phyloP scores from a whole-genome alignment of 1,140 invertebrate species.

The Pseudobourletiella spinata region DNA sequence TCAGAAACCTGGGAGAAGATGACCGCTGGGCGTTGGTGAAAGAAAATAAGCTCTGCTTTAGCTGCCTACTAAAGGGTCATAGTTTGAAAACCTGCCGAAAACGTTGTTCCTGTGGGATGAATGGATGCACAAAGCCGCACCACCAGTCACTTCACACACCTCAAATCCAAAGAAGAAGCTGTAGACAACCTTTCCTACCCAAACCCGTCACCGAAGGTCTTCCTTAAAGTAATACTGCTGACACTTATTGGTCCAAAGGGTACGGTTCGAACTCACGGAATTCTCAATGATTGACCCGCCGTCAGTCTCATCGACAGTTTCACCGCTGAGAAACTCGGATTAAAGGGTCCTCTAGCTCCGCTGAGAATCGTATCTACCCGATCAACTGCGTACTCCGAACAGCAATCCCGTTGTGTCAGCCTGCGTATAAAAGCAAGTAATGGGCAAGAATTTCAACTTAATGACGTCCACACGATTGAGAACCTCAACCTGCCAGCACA shows the following conservation, averaged over 20 bases:
- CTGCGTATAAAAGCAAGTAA: neutral
- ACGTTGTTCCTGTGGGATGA: neutral
- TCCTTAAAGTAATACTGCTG: slow-evolving; percentile 7
- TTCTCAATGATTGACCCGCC: slow-evolving; percentile 4
- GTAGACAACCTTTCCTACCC: neutral
- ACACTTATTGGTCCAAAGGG: slow-evolving; percentile 3
- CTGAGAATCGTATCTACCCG: neutral
- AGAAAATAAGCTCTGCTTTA: slow-evolving; percentile 5
- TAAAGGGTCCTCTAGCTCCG: neutral
- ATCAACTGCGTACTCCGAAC: neutral
- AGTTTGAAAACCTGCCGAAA: neutral
- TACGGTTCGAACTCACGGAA: neutral
- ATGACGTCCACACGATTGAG: neutral
- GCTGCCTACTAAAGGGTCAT: slow-evolving; percentile 8
- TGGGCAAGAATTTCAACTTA: neutral
- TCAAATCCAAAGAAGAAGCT: neutral
- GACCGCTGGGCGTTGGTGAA: neutral
- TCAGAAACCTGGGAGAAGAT: neutral
- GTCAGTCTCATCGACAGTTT: neutral
- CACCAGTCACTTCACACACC: neutral
- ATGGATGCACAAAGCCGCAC: slow-evolving; percentile 3
- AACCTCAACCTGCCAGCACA: slow-evolving; percentile 4
- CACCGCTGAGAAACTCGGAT: neutral
- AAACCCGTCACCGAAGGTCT: neutral
- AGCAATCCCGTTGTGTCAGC: neutral